A percentile compares a stretch with the other conserved stretches of the same genome.
These are phyloP conservation scores for Tetragnatha montana DNA, from an alignment of 2,888 invertebrate species.

Conservation along the genomic window DNA sequence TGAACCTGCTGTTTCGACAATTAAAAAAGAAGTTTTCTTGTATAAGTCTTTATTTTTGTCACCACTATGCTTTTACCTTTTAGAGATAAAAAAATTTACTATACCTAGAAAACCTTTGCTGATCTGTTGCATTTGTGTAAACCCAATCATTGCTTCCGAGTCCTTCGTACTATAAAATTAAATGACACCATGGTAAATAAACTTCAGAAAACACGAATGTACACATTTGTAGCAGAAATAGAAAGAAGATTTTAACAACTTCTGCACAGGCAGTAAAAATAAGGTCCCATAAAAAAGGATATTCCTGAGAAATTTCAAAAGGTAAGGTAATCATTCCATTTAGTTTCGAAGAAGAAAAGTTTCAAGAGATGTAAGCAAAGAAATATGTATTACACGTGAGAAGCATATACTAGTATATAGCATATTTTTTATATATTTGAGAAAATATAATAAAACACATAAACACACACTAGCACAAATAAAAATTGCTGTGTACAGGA, in stretches of 20 bases:
- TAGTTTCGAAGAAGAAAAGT: not conserved
- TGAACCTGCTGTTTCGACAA: too few species aligned
- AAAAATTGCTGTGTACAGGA: too few species aligned
- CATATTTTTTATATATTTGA: too few species aligned
- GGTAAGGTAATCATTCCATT: not conserved
- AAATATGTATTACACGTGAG: too few species aligned
- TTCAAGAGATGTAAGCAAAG: too few species aligned
- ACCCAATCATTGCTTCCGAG: constrained; percentile 75
- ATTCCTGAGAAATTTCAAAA: not conserved
- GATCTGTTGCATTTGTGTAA: constrained; percentile 57
- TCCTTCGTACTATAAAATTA: constrained; percentile 75
- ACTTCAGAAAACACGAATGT: not conserved
- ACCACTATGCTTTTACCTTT: too few species aligned
- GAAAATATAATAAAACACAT: too few species aligned
- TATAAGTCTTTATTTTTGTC: too few species aligned
- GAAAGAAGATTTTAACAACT: too few species aligned
- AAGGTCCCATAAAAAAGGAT: not conserved
- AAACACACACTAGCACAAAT: too few species aligned
- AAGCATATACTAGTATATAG: too few species aligned
- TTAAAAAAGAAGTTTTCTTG: too few species aligned
- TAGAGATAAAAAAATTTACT: not conserved
- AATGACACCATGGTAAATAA: not conserved
- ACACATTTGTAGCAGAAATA: not conserved
- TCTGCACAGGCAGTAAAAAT: not conserved
- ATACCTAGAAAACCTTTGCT: constrained; percentile 69